Conservation (phyloP, 2,797 vertebrate genomes). For the Epinephelus coioides region DNA sequence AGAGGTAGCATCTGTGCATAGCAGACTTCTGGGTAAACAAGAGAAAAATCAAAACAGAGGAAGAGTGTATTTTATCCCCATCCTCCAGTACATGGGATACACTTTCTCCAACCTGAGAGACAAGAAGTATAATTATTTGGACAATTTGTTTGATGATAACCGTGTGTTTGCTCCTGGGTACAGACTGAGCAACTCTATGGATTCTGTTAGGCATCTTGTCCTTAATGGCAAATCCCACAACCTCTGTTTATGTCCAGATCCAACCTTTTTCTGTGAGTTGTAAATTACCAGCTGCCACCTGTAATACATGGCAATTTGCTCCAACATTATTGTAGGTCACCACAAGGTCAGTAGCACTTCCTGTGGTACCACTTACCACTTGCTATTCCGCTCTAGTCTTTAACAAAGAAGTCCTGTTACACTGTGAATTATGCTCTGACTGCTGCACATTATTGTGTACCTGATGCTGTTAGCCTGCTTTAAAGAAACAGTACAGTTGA, state of each 20-base stretch:
- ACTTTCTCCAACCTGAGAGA: slow-evolving; percentile 15
- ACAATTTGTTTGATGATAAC: slow-evolving; percentile 50
- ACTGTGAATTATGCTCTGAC: slow-evolving; percentile 7
- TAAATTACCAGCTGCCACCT: slow-evolving; percentile 73
- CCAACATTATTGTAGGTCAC: slow-evolving; percentile 49
- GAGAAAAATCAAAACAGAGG: background rate
- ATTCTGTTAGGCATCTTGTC: slow-evolving; percentile 25
- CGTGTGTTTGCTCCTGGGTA: slow-evolving; percentile 29
- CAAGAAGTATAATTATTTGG: slow-evolving; percentile 45
- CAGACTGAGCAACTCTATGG: slow-evolving; percentile 15
- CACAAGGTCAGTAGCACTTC: slow-evolving; percentile 61
- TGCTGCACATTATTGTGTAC: background rate
- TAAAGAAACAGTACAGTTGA: slow-evolving; percentile 6
- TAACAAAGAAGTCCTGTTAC: slow-evolving; percentile 26
- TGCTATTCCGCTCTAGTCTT: slow-evolving; percentile 31
- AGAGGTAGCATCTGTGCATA: background rate
- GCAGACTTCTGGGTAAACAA: slow-evolving; percentile 16
- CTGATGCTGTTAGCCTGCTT: slow-evolving; percentile 1
- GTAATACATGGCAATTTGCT: slow-evolving; percentile 71
- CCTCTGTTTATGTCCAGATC: slow-evolving; percentile 61
- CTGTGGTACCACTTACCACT: slow-evolving; percentile 24
- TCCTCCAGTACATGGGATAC: slow-evolving; percentile 3
- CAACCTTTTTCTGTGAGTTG: slow-evolving; percentile 55
- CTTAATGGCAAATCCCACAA: slow-evolving; percentile 31
- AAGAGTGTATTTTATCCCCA: background rate